Conservation (phyloP, 1,140 invertebrate genomes). For the Drosophila kepulauana region DNA sequence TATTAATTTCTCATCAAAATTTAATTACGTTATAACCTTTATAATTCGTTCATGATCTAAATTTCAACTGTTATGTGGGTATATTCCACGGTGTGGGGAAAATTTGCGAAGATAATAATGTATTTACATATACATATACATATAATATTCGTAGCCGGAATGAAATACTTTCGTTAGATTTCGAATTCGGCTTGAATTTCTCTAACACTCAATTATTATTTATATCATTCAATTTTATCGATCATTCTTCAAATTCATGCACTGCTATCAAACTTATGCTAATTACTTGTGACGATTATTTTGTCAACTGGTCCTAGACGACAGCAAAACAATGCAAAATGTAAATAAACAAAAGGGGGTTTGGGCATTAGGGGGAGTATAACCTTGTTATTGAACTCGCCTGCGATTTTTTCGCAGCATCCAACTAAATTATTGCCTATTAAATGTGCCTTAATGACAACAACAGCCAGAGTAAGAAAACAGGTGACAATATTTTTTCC, state of each 20-base stretch:
- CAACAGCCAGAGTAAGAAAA: conserved; percentile 38
- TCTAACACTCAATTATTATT: neutral
- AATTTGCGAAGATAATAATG: too few relatives aligned
- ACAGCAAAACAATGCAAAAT: conserved; percentile 43
- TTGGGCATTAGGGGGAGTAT: neutral
- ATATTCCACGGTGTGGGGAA: too few relatives aligned
- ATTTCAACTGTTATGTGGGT: too few relatives aligned
- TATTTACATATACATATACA: too few relatives aligned
- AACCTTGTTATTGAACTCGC: conserved; percentile 77
- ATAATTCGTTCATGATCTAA: too few relatives aligned
- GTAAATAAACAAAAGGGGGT: conserved; percentile 58
- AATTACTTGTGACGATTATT: conserved; percentile 72
- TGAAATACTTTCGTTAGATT: neutral
- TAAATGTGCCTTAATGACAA: conserved; percentile 36
- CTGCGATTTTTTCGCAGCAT: conserved; percentile 48
- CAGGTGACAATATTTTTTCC: conserved; percentile 64
- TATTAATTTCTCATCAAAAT: too few relatives aligned
- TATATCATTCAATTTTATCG: conserved; percentile 35
- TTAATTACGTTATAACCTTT: too few relatives aligned
- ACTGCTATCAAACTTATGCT: conserved; percentile 56
- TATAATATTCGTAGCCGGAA: neutral
- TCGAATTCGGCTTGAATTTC: neutral
- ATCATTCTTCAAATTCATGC: conserved; percentile 48
- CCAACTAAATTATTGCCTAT: conserved; percentile 57
- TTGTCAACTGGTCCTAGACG: conserved; percentile 24